Base-by-base conservation (phyloP, 2,113 vertebrate species). In the Papio anubis region DNA sequence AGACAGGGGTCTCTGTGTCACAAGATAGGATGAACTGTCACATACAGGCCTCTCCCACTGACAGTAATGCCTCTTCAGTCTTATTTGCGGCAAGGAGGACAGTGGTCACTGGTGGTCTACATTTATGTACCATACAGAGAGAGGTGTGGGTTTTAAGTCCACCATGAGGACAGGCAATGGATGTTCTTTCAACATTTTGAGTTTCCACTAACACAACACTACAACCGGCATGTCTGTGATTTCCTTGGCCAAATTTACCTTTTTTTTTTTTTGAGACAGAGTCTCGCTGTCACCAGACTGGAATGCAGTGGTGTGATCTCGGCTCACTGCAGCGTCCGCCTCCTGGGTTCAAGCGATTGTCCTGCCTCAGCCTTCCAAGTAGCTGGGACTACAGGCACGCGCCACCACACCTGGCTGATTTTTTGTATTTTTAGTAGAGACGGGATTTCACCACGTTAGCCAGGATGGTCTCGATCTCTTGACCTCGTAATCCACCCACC, bases 191-290 rank as follows among this genome's bases (percentile, higher is more conserved):
- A 52, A 50, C 59, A 8, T 25, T 40, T 30, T 10, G 30, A 59
- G 6, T 90, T 93, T 93, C 76, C 78, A 57, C 30, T 20, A 78
- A 59, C 6, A 32, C 4, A 72, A 20, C 7, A 2, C 13, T 1
- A 30, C 3, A 3, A 2, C 1, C 16, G 20, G 5, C 21, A 8
- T 20, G 16, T 14, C 1, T 6, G 2, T 10, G 48, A 32, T 61
- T 86, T 92, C 61, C 3, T 2, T 50, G n/a, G 1, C 10, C 9
- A 13, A 6, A 2, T 5, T 13, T 0, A 4, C 40, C 32, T 38
- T 21, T 57, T 55, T 35, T 21, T 57, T 55, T 55, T 55, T 55
- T 55, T 18, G 52, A 55, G 18, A 55, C 6, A 6, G 52, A 55
- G 52, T 55, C 52, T 55, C 6, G 6, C 52, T 55, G 18, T 55